Evolutionary conservation across 2,797 vertebrate genomes (phyloP).

Genomic region (Heterohyrax brucei): DNA sequence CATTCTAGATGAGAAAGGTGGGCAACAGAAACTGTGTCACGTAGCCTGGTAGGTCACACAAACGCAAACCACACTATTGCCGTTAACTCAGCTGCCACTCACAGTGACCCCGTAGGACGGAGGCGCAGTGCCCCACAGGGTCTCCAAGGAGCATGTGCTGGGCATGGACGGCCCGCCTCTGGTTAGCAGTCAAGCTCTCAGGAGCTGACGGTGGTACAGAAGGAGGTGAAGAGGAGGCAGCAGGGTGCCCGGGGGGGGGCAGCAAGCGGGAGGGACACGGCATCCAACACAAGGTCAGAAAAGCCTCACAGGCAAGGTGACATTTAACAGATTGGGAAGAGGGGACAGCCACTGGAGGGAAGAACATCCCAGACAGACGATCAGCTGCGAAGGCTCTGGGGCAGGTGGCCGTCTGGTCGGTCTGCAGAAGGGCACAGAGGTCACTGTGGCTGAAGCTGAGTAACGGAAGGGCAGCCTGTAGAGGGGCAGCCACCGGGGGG

Average conservation of each 20-base stretch:
- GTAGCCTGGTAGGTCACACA: neutral
- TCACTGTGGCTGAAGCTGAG: neutral
- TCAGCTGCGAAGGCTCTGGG: neutral
- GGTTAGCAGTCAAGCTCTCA: no score
- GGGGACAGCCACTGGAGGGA: neutral
- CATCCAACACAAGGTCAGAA: neutral
- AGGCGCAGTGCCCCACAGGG: no score
- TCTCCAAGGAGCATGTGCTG: no score
- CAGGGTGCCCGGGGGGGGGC: neutral
- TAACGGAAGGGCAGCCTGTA: neutral
- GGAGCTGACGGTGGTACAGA: neutral
- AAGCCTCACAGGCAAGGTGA: neutral
- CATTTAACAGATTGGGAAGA: neutral
- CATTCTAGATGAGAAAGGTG: neutral
- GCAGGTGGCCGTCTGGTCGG: rapidly evolving
- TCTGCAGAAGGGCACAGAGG: neutral
- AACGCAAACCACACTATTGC: no score
- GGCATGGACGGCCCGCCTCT: no score
- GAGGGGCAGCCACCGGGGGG: rapidly evolving
- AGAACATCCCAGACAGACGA: neutral
- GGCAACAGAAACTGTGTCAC: neutral
- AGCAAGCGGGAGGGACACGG: no score
- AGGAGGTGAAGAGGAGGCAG: neutral
- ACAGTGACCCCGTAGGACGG: no score
- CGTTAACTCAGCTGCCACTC: no score